Evolutionary conservation across 2,797 vertebrate species (phyloP).

Genomic region (Notolepis coatsorum): DNA sequence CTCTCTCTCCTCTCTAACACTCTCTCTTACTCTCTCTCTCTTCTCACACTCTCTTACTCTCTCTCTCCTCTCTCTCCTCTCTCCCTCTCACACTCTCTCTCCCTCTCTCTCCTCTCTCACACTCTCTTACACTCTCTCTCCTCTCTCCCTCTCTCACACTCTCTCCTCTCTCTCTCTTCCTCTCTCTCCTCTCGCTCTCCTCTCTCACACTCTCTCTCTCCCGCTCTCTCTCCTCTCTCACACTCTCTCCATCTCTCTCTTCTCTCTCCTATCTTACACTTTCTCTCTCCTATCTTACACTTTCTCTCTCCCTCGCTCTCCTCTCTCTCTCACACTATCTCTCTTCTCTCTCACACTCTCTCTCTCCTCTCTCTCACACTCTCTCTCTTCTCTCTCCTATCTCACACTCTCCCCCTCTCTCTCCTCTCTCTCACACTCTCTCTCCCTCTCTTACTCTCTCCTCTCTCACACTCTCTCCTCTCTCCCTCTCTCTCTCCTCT

Average conservation of each 20-base stretch:
- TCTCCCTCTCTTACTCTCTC: not conserved
- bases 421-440: constrained; percentile 4
- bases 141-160: constrained; percentile 1
- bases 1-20: constrained; percentile 14
- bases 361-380: not conserved
- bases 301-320: not conserved
- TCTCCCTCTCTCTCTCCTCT: constrained; percentile 5
- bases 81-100: not conserved
- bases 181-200: constrained; percentile 5
- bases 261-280: not conserved
- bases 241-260: not conserved
- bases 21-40: not conserved
- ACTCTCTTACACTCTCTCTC: not conserved
- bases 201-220: too few species aligned
- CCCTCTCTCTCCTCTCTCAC: not conserved
- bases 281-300: not conserved
- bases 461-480: constrained; percentile 5
- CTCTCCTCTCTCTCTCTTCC: constrained; percentile 4
- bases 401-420: not conserved
- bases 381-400: not conserved
- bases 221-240: not conserved
- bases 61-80: not conserved
- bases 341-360: not conserved
- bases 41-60: not conserved
- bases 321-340: too few species aligned